Evolutionary conservation across 2,888 invertebrate genomes (phyloP).

Genomic region (Euzetes globulus): DNA sequence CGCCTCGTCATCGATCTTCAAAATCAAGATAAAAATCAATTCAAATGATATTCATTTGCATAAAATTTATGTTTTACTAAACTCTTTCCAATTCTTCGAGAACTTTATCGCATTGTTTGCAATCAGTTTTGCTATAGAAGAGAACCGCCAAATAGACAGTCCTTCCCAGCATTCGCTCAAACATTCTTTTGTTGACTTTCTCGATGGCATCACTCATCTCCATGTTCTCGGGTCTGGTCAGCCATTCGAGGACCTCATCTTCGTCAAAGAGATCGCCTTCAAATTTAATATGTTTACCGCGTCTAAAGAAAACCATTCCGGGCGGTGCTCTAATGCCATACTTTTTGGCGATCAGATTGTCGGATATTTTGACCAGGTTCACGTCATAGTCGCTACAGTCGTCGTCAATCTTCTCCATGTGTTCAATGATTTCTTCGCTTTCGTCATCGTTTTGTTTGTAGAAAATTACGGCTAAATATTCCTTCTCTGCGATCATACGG

Average conservation of each 20-base stretch:
- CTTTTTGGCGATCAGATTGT: constrained; percentile 84
- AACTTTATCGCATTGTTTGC: constrained; percentile 67
- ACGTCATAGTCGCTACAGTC: constrained; percentile 87
- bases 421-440: constrained; percentile 47
- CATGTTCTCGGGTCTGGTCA: constrained; percentile 88
- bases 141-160: constrained; percentile 85
- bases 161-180: constrained; percentile 76
- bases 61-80: background rate
- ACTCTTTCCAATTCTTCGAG: constrained; percentile 68
- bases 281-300: constrained; percentile 80
- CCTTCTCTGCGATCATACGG: constrained; percentile 77
- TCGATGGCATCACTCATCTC: constrained; percentile 79
- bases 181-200: constrained; percentile 84
- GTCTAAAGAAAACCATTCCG: constrained; percentile 81
- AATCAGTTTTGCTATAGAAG: constrained; percentile 72
- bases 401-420: constrained; percentile 81
- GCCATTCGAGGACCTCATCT: constrained; percentile 78
- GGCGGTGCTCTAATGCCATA: constrained; percentile 82
- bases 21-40: background rate
- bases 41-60: background rate
- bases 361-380: constrained; percentile 76
- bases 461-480: constrained; percentile 82
- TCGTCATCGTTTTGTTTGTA: constrained; percentile 60
- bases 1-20: constrained; percentile 76
- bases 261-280: constrained; percentile 77